These are phyloP conservation scores for Phengaris arion DNA, from an alignment of 2,888 invertebrate genomes.

Conservation along the genomic window DNA sequence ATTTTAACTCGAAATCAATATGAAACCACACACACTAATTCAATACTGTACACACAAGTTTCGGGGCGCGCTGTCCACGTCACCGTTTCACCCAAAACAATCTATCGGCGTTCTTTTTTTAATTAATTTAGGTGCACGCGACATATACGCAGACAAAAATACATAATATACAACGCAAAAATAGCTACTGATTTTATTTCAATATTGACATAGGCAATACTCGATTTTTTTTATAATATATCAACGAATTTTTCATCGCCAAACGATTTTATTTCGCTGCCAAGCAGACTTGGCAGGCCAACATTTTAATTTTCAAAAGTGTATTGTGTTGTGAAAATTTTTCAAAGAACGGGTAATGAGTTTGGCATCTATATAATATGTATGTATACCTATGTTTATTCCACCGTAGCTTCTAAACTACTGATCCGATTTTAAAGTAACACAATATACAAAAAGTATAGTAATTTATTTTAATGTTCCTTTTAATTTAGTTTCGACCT, in stretches of 20 bases:
- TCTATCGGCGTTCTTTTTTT: too few relatives aligned
- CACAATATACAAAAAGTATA: too few relatives aligned
- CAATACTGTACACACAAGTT: background rate
- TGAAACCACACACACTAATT: slow-evolving; percentile 17
- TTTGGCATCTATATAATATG: too few relatives aligned
- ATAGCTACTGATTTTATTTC: background rate
- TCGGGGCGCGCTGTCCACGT: background rate
- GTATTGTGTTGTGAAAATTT: background rate
- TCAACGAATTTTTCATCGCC: background rate
- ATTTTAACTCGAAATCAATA: slow-evolving; percentile 29
- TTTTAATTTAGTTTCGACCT: background rate
- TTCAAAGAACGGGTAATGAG: background rate
- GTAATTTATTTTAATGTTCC: too few relatives aligned
- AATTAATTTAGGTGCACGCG: too few relatives aligned
- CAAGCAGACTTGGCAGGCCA: slow-evolving; percentile 5
- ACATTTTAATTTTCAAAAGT: slow-evolving; percentile 5
- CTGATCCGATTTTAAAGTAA: too few relatives aligned
- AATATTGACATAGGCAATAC: background rate
- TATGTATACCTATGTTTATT: too few relatives aligned
- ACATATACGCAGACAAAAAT: too few relatives aligned
- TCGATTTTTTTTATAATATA: background rate
- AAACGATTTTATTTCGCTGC: background rate
- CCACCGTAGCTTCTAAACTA: too few relatives aligned
- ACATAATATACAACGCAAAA: background rate
- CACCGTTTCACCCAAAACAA: too few relatives aligned